These are phyloP conservation scores for Sitta europaea DNA, from an alignment of 2,113 vertebrate species.

Conservation along the genomic window DNA sequence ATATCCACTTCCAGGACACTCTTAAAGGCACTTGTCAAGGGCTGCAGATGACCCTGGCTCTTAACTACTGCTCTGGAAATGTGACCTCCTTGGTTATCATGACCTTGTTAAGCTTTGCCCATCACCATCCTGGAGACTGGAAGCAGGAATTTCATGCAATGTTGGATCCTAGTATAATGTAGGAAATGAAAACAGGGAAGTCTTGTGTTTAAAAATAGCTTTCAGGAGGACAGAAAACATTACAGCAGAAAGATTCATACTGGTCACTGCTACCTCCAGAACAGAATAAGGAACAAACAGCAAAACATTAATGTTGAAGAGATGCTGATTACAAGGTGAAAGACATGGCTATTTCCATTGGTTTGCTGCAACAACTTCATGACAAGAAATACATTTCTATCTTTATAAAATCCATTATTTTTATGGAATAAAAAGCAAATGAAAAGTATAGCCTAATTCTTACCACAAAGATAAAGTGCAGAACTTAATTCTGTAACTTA, in stretches of 20 bases:
- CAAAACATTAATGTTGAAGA: not conserved
- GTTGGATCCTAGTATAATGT: not conserved
- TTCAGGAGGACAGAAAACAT: not conserved
- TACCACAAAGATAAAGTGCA: not conserved
- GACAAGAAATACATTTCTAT: not conserved
- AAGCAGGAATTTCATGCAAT: constrained; percentile 28
- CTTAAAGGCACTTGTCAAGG: not conserved
- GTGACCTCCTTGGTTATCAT: not conserved
- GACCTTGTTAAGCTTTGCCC: not conserved
- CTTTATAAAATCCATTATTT: not conserved
- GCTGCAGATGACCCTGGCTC: not conserved
- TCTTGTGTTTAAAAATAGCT: not conserved
- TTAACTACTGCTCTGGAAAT: not conserved
- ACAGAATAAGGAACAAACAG: not conserved
- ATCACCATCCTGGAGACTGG: not conserved
- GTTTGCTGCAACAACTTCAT: not conserved
- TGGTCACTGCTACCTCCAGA: not conserved
- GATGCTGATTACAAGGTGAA: not conserved
- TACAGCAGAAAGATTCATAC: not conserved
- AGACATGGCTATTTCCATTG: not conserved
- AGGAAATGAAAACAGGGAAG: not conserved
- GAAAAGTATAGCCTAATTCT: not conserved
- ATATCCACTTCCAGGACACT: not conserved
- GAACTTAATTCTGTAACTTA: not conserved
- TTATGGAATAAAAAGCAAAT: not conserved